phyloP scores from a whole-genome alignment of 2,113 vertebrate genomes.

The Nesogale talazaci region DNA sequence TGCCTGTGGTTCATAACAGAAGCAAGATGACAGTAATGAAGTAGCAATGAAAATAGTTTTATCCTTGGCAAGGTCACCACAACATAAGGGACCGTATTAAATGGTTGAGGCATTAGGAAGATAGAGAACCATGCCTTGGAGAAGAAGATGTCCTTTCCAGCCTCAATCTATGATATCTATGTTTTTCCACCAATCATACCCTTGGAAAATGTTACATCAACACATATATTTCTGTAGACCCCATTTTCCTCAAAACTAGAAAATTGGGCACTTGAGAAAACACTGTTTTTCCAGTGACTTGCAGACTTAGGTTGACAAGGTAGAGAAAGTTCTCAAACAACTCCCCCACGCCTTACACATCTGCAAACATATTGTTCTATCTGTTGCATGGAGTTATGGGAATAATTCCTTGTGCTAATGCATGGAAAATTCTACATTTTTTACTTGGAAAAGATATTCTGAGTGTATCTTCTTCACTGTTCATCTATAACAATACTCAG shows the following conservation, averaged over 20 bases:
- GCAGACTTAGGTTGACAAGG: background rate
- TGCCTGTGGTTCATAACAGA: too few relatives aligned
- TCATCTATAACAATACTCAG: background rate
- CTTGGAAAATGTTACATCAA: background rate
- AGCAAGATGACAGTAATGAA: too few relatives aligned
- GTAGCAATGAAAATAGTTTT: too few relatives aligned
- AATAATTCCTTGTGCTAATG: too few relatives aligned
- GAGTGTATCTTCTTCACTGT: background rate
- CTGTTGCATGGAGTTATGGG: too few relatives aligned
- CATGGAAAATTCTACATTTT: too few relatives aligned
- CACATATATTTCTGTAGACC: background rate
- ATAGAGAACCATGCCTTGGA: background rate
- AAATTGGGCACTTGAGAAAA: background rate
- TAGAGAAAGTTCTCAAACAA: background rate
- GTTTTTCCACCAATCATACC: background rate
- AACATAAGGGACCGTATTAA: too few relatives aligned
- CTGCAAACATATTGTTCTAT: background rate
- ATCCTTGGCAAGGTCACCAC: background rate
- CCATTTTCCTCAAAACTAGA: background rate
- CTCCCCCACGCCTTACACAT: background rate
- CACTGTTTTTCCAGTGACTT: background rate
- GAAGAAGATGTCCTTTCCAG: background rate
- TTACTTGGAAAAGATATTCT: background rate
- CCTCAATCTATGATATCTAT: background rate
- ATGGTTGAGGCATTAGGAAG: too few relatives aligned